Evolutionary conservation across 2,888 invertebrate species (phyloP), one percentile per base, ranked within the genome.

Genomic region (Drosophila phalerata): DNA sequence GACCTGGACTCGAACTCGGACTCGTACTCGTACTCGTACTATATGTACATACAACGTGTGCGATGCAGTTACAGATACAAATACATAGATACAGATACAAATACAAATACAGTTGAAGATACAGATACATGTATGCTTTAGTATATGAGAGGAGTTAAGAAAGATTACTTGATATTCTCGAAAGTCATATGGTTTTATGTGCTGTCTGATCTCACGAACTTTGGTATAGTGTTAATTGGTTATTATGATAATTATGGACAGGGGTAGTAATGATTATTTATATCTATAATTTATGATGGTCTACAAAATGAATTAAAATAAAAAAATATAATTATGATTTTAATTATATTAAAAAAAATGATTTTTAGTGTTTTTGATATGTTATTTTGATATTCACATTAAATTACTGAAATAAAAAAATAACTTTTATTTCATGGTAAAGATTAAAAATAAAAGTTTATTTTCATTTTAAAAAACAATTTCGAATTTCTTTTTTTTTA

Each of bases 161-260:
- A 37, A 58, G 71, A 75, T 66, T 55, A 52, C 43, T 47, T 45
- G 62, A 63, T 56, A 56, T 61, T 47, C 13, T 8, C 40, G 55
- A 53, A 45, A 42, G 8, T 65, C 69, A 74, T 64, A 49, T 74
- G 70, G 38, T 62, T 48, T 40, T 72, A 72, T 72, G 25, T 73
- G 64, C 64, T 52, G 40, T 30, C 40, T 60, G 43, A 57, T 55
- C 66, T 45, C 32, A 63, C 51, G 74, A 49, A 66, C 72, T 64
- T 57, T 64, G 11, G 28, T 37, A 51, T 17, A 53, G 79, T 78
- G 81, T 67, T 79, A 79, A 82, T 79, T 79, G 60, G 37, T 32
- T 65, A 63, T 79, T 75, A 63, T 58, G 65, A 64, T 77, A 55
- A 56, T 51, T 32, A 17, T 43, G 28, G 11, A 30, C 37, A 37